Percentiles rank a stretch among this genome's conserved stretches.
phyloP scores from a whole-genome alignment of 2,888 invertebrate species.

The Andrena dorsata region DNA sequence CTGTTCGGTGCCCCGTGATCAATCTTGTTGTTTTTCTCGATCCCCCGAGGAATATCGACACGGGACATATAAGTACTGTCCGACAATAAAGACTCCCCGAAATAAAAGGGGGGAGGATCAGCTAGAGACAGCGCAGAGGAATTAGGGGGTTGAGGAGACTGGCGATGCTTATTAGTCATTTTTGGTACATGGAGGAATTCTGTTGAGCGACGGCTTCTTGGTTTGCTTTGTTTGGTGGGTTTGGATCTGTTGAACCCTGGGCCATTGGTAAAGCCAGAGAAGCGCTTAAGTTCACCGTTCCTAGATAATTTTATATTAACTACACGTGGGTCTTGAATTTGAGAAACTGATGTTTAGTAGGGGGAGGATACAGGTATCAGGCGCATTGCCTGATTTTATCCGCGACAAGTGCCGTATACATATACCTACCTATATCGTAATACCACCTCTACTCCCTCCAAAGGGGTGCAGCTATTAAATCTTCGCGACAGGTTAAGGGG shows the following conservation, averaged over 20 bases:
- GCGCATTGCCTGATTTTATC: no score
- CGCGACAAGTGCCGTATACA: no score
- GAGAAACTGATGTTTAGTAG: background rate
- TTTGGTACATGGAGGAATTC: background rate
- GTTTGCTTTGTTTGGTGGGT: background rate
- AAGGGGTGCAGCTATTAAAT: no score
- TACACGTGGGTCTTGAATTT: background rate
- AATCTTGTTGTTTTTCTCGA: conserved; percentile 70
- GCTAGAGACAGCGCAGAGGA: background rate
- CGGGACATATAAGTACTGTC: conserved; percentile 48
- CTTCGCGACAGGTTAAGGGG: background rate
- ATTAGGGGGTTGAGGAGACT: background rate
- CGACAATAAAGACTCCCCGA: conserved; percentile 29
- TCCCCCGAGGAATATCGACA: conserved; percentile 43
- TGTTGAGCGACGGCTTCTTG: background rate
- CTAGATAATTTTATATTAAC: background rate
- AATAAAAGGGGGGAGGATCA: background rate
- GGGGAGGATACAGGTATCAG: no score
- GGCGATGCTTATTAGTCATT: conserved; percentile 9
- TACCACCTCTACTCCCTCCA: no score
- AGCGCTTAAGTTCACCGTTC: background rate
- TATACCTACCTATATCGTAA: no score
- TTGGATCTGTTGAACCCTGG: background rate
- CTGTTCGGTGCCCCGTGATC: conserved; percentile 64
- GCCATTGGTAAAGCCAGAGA: background rate